These are phyloP conservation scores for Cnemophilus loriae DNA, from an alignment of 2,113 vertebrate genomes.

Conservation along the genomic window DNA sequence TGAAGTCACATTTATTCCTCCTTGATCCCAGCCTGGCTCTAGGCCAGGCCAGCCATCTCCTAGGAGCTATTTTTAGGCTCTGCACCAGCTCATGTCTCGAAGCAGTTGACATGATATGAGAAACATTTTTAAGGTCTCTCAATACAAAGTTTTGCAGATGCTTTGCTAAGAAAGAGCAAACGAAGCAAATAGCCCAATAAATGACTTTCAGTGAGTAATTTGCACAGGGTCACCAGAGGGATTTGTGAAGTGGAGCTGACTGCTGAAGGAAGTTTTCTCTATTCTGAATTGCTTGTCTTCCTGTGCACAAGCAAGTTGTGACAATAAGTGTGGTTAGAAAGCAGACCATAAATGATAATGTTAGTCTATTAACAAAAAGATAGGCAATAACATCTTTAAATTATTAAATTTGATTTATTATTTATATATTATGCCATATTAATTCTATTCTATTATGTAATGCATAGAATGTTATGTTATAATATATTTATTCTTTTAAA, in stretches of 20 bases:
- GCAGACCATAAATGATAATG: background rate
- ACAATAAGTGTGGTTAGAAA: background rate
- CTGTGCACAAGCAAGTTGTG: background rate
- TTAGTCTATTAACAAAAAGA: background rate
- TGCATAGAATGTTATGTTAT: background rate
- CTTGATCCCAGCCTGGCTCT: conserved; percentile 4
- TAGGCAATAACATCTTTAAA: background rate
- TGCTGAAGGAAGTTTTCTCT: background rate
- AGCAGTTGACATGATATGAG: background rate
- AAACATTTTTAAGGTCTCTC: conserved; percentile 12
- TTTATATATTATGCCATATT: background rate
- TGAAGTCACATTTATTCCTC: conserved; percentile 15
- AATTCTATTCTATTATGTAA: background rate
- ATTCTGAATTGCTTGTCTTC: background rate
- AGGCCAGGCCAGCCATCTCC: background rate
- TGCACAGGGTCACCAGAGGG: background rate
- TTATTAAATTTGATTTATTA: background rate
- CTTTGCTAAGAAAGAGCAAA: background rate
- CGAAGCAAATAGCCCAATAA: background rate
- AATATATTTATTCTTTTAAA: background rate
- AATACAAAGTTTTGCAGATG: background rate
- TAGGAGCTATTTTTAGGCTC: background rate
- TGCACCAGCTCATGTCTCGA: background rate
- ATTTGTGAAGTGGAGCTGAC: background rate
- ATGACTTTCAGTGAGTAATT: background rate